These are phyloP conservation scores for Zhuqinia jingwanae DNA, from an alignment of 2,888 invertebrate genomes.

Conservation along the genomic window DNA sequence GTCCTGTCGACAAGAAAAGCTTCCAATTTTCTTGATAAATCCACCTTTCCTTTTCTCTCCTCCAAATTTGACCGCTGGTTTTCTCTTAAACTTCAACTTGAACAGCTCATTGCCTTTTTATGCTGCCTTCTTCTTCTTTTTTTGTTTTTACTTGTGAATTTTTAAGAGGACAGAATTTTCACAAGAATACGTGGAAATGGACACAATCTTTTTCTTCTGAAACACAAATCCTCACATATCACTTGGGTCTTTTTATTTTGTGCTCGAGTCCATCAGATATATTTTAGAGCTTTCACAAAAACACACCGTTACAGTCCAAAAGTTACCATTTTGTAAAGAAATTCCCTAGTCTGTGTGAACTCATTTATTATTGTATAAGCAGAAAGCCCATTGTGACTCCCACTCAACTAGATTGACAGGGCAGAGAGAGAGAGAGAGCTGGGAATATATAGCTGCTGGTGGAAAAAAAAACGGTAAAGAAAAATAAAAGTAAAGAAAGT, in stretches of 20 bases:
- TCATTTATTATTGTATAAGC: constrained; percentile 5
- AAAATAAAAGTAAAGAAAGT: not conserved
- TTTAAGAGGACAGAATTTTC: too few relatives aligned
- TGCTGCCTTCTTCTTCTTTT: too few relatives aligned
- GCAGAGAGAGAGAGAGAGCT: too few relatives aligned
- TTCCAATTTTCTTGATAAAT: constrained; percentile 34
- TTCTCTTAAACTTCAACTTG: not conserved
- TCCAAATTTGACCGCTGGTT: too few relatives aligned
- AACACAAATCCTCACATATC: not conserved
- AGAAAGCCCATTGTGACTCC: not conserved
- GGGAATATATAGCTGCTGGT: too few relatives aligned
- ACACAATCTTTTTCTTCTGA: too few relatives aligned
- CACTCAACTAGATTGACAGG: not conserved
- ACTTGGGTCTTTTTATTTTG: not conserved
- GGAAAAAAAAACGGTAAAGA: not conserved
- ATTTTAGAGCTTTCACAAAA: not conserved
- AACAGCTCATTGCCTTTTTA: not conserved
- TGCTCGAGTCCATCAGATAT: not conserved
- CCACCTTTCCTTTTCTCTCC: not conserved
- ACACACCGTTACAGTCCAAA: not conserved
- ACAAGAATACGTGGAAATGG: too few relatives aligned
- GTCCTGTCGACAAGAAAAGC: constrained; percentile 28
- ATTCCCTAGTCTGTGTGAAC: not conserved
- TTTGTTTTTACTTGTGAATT: too few relatives aligned
- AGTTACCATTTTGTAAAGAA: not conserved